Base-by-base conservation (phyloP, 2,797 vertebrate species). In the Mormyrops boulengeri region DNA sequence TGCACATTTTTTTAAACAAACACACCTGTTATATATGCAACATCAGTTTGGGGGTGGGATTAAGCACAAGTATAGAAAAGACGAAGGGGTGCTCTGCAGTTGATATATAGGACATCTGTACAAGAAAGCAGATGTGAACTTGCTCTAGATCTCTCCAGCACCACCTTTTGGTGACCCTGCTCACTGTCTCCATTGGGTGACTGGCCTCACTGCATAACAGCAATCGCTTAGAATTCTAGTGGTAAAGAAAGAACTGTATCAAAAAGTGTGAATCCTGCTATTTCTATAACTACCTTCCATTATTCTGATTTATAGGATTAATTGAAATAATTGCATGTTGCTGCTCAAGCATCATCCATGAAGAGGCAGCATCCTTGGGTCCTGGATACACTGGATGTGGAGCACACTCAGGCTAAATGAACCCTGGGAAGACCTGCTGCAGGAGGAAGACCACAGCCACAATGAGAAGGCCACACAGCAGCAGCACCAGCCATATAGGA, bases 401-500 rank as follows among this genome's bases (percentile, higher is more conserved):
- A n/a, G 88, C 17, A 7, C 22, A n/a, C 1, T 7, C 14, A n/a
- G 50, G 44, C 92, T 96, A 98, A 88, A 97, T 94, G 89, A 97
- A 96, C 44, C 95, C 96, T 0, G 97, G 97, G 91, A 97, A 96
- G 88, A 94, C 89, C 11, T 95, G 89, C 93, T 98, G 98, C 49
- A 99, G 95, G 82, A 99, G 95, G 90, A 99, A 77, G 69, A 99
- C 91, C 1, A 96, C 89, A 3, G 92, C 94, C 80, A 98, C 93
- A 14, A 98, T 94, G 92, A 98, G 95, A 0, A 96, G 93, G 0
- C 96, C 96, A 12, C 97, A 98, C 17, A 97, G 91, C 84, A 97
- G 92, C 91, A 99, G 93, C 92, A 98, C 93, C 91, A 99, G 92
- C 97, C 98, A 98, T 49, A 98, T 19, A 0, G 98, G 97, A 87